Base-by-base conservation (phyloP, 2,113 vertebrate species). In the Python bivittatus region DNA sequence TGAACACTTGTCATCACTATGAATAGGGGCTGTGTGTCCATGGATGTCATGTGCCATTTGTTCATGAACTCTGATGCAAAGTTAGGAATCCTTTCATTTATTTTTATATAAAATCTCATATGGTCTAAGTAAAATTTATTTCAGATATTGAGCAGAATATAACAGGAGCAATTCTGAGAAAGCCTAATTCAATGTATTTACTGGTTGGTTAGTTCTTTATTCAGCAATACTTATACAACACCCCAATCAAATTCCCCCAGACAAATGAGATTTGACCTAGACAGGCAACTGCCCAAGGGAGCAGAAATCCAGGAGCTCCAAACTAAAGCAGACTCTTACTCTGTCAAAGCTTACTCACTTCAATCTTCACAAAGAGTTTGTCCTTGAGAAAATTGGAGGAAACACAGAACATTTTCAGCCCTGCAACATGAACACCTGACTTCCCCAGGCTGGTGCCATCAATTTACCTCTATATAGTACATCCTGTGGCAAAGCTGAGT, bases 21-120 rank as follows among this genome's bases (percentile, higher is more conserved):
- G 68, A 90, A 88, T 58, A 38, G 92, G 92, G 91, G 38, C 87
- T 7, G 15, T n/a, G 1, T 38, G 64, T 53, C 0, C 0, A 0
- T 88, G 0, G 9, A 4, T 61, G 8, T 17, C 0, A 0, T 33
- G 27, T 7, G 83, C 83, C 54, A 48, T 22, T 27, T 2, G 48
- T 11, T 12, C 56, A 3, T 22, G 85, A 64, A 79, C 72, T 38
- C 53, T 8, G 27, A 54, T 68, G 64, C 53, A 44, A 33, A 88
- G 53, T 88, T 58, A 88, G 64, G 64, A n/a, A 88, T 88, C 86
- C 38, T 27, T 7, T 29, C 29, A 8, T 92, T 87, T 92, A 88
- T 88, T 88, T 92, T 79, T 92, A 92, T 22, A 25, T 83, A 68
- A 33, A 17, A 29, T 86, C 23, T 92, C 12, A 42, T 25, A 27